A percentile compares a stretch with the other conserved stretches of the same genome.
These are phyloP conservation scores for Drosophila merina DNA, from an alignment of 2,888 invertebrate species.

Conservation along the genomic window DNA sequence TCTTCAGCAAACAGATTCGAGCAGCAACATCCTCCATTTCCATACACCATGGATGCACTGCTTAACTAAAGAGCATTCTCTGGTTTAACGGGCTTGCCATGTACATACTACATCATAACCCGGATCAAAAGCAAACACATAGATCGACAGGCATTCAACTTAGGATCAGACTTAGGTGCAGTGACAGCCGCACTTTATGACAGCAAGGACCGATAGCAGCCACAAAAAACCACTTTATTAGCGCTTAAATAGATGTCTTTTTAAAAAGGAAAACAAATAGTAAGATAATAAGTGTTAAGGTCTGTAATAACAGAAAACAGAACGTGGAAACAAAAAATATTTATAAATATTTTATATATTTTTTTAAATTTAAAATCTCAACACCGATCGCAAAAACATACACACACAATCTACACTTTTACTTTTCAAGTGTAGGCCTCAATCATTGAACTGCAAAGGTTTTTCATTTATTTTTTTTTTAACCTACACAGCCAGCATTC, in stretches of 20 bases:
- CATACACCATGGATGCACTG: constrained; percentile 88
- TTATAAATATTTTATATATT: constrained; percentile 70
- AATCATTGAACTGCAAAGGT: constrained; percentile 35
- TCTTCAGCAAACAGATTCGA: constrained; percentile 67
- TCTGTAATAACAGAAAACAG: constrained; percentile 62
- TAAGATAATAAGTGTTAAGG: constrained; percentile 78
- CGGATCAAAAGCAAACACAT: constrained; percentile 35
- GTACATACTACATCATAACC: constrained; percentile 60
- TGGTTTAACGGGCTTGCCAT: constrained; percentile 70
- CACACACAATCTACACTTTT: constrained; percentile 11
- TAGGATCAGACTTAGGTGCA: constrained; percentile 51
- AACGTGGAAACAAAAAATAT: constrained; percentile 64
- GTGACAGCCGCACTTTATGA: constrained; percentile 67
- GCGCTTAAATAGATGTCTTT: constrained; percentile 77
- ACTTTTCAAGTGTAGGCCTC: constrained; percentile 7
- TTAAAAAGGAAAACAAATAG: constrained; percentile 60
- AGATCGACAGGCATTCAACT: constrained; percentile 53
- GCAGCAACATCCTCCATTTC: constrained; percentile 84
- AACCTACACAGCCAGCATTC: constrained; percentile 18
- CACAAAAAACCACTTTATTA: constrained; percentile 69
- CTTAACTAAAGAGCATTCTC: constrained; percentile 84
- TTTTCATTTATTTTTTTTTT: constrained; percentile 20
- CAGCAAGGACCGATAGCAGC: constrained; percentile 35
- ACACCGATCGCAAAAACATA: constrained; percentile 41
- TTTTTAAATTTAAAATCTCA: constrained; percentile 63